Percentiles rank a stretch among this genome's conserved stretches.
These are phyloP conservation scores for Cynodonichthys magdalenae DNA, from an alignment of 2,797 vertebrate genomes.

Conservation along the genomic window DNA sequence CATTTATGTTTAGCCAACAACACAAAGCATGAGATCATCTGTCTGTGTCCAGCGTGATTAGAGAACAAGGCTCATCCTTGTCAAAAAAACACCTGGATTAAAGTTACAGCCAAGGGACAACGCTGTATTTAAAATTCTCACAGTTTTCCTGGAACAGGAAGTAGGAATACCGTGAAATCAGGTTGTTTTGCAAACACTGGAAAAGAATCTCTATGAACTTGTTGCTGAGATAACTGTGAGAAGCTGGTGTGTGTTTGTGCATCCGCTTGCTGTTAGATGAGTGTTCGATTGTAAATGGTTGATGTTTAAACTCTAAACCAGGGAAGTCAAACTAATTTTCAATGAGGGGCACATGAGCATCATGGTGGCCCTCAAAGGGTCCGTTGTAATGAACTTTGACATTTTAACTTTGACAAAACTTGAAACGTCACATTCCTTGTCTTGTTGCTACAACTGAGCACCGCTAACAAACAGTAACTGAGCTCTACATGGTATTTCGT, in stretches of 20 bases:
- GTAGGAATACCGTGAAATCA: constrained; percentile 12
- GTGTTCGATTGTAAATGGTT: constrained; percentile 16
- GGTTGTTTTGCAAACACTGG: constrained; percentile 25
- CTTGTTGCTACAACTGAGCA: too few species aligned
- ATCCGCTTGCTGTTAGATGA: constrained; percentile 27
- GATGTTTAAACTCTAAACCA: constrained; percentile 18
- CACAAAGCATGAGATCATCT: constrained; percentile 35
- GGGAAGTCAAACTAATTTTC: too few species aligned
- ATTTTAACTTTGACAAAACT: too few species aligned
- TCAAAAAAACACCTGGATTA: constrained; percentile 35
- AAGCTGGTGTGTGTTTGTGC: constrained; percentile 10
- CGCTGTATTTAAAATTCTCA: constrained; percentile 10
- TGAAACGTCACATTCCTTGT: too few species aligned
- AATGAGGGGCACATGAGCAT: too few species aligned
- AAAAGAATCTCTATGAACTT: constrained; percentile 31
- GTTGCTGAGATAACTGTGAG: constrained; percentile 32
- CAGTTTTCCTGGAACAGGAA: constrained; percentile 35
- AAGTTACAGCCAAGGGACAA: constrained; percentile 26
- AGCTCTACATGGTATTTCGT: too few species aligned
- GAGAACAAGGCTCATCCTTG: constrained; percentile 22
- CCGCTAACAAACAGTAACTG: too few species aligned
- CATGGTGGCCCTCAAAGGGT: too few species aligned
- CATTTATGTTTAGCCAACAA: constrained; percentile 40
- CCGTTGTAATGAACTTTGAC: too few species aligned
- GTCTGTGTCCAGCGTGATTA: constrained; percentile 23